Evolutionary conservation across 2,888 invertebrate species (phyloP), one percentile per base, ranked within the genome.

Genomic region (Dexiosoma caninum): DNA sequence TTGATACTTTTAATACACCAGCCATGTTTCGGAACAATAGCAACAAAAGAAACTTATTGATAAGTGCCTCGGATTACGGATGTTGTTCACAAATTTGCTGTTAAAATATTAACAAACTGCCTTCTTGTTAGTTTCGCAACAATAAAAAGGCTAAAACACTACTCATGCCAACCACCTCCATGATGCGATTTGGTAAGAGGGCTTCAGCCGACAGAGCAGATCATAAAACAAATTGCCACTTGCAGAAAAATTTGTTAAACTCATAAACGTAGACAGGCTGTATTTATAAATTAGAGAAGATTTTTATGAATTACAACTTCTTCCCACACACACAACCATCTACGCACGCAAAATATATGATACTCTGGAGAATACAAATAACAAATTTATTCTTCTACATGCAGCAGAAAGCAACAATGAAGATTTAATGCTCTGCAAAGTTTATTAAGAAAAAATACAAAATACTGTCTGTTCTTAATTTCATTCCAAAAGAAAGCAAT

Each of bases 181-280:
- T 5, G 27, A 9, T 30, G 30, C 9, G 30, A n/a, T 27, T n/a
- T n/a, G 37, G 60, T 6, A 37, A 0, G 27, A 4, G 16, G 37
- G 19, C 21, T 46, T 12, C 40, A 37, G 37, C n/a, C 37, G 30
- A 37, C 44, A 40, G 19, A 55, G 72, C 57, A 76, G 53, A 76
- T 75, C 80, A 71, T 75, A 76, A 76, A 76, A 66, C 75, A 80
- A 80, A 80, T 70, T 80, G 53, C 75, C 53, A 71, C 76, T 71
- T 80, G 53, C 66, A 66, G 70, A 53, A 53, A 66, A 75, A 75
- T 80, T 75, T 75, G 59, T 59, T 66, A 53, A 80, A 59, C 46
- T 71, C 64, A 51, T 70, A 53, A 44, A 30, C 42, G 70, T 23
- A 75, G 70, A 71, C 70, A 76, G 53, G 14, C 64, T 70, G 42